Evolutionary conservation across 2,797 vertebrate genomes (phyloP).

Genomic region (Acanthiza pusilla): DNA sequence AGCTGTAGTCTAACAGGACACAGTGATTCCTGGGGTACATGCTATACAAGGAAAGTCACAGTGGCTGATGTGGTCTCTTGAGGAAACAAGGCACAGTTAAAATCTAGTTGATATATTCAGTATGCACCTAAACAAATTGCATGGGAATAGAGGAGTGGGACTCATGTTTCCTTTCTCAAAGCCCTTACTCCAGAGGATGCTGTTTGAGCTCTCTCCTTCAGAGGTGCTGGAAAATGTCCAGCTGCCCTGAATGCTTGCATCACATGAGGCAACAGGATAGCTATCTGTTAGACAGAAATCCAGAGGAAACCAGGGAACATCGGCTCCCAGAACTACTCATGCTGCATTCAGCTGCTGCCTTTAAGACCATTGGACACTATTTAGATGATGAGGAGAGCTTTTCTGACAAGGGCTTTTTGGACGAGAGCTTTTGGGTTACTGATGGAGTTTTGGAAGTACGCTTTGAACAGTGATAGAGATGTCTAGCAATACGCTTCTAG

Average conservation of each 20-base stretch:
- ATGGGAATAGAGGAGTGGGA: background rate
- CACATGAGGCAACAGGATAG: rapidly evolving
- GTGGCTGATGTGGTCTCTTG: background rate
- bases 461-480: background rate
- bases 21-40: background rate
- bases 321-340: background rate
- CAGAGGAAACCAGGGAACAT: background rate
- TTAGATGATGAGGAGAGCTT: background rate
- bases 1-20: background rate
- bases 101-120: background rate
- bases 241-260: background rate
- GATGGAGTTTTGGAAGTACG: background rate
- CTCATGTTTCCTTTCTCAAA: background rate
- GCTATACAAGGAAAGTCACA: background rate
- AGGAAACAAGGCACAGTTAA: rapidly evolving
- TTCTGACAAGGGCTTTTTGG: background rate
- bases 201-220: background rate
- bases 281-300: background rate
- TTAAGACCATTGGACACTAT: background rate
- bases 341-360: background rate
- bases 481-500: background rate
- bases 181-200: background rate
- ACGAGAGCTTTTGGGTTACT: background rate
- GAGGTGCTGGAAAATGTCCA: background rate
- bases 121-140: background rate